phyloP scores from a whole-genome alignment of 53 echinoderm and acorn worm genomes.

The Antedon mediterranea region DNA sequence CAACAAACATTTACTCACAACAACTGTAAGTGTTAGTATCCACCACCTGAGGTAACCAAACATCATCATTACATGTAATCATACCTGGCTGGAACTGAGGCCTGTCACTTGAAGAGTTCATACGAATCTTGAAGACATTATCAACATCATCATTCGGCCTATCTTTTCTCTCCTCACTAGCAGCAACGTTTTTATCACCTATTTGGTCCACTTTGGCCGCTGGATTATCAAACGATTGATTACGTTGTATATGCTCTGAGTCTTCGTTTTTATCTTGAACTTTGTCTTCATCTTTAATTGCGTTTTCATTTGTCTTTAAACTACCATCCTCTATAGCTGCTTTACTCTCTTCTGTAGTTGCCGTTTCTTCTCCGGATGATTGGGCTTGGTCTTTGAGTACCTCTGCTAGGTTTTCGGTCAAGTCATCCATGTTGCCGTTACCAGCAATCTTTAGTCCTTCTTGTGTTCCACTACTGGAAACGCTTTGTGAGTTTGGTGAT shows the following conservation, averaged over 20 bases:
- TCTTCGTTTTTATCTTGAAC: not conserved
- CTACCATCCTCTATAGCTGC: too few species aligned
- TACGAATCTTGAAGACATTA: not conserved
- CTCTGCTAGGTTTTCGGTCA: conserved; percentile 76
- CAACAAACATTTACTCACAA: not conserved
- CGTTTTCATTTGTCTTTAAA: too few species aligned
- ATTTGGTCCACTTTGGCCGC: not conserved
- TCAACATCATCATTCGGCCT: not conserved
- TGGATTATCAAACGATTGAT: not conserved
- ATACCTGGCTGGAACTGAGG: not conserved
- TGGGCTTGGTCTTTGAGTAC: conserved; percentile 60
- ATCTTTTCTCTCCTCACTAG: not conserved
- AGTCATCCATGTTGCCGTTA: conserved; percentile 95
- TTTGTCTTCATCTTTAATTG: too few species aligned
- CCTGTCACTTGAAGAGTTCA: not conserved
- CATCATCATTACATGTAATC: not conserved
- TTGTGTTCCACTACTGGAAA: conserved; percentile 6
- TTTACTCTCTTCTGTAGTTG: conserved; percentile 3
- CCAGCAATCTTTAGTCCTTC: conserved; percentile 89
- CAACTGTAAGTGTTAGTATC: not conserved
- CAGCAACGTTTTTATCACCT: not conserved
- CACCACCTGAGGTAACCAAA: not conserved
- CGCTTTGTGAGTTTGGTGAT: not conserved
- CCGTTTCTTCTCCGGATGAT: conserved; percentile 2
- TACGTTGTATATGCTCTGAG: not conserved